phyloP scores from a whole-genome alignment of 2,113 vertebrate species.

The Brachionichthys hirsutus region DNA sequence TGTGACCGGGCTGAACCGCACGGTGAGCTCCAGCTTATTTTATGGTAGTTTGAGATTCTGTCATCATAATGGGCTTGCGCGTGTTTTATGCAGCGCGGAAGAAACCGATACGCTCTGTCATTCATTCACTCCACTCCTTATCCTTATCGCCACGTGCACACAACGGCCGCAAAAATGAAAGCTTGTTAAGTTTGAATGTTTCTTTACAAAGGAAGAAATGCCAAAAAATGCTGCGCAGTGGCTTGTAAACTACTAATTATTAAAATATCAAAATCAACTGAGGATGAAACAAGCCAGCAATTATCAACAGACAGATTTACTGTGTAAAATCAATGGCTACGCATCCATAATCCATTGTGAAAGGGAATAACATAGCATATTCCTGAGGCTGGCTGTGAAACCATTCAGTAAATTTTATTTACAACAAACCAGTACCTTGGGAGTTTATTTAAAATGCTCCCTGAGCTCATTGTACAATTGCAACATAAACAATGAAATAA shows the following conservation, averaged over 20 bases:
- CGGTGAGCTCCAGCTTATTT: conserved; percentile 15
- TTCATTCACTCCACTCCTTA: conserved; percentile 23
- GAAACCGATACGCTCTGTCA: conserved; percentile 31
- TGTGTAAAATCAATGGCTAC: not conserved
- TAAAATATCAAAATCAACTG: conserved; percentile 1
- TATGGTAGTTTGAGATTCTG: conserved; percentile 3
- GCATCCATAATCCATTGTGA: not conserved
- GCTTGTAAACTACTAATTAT: too few relatives aligned
- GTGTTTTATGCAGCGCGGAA: conserved; percentile 16
- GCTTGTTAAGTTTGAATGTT: conserved; percentile 44
- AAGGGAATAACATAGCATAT: not conserved
- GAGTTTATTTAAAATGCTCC: conserved; percentile 12
- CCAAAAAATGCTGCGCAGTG: too few relatives aligned
- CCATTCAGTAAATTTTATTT: conserved; percentile 24
- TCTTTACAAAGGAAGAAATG: not conserved
- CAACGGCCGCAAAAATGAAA: conserved; percentile 46
- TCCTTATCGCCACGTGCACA: conserved; percentile 42
- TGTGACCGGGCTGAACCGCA: conserved; percentile 25
- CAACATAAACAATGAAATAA: conserved; percentile 8
- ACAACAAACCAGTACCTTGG: conserved; percentile 9
- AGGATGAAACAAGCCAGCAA: conserved; percentile 9
- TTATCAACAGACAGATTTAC: not conserved
- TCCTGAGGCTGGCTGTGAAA: conserved; percentile 26
- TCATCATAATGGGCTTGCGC: conserved; percentile 2
- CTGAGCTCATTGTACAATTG: not conserved